phyloP scores from a whole-genome alignment of 2,888 invertebrate genomes.

The Sphaerophoria taeniata region DNA sequence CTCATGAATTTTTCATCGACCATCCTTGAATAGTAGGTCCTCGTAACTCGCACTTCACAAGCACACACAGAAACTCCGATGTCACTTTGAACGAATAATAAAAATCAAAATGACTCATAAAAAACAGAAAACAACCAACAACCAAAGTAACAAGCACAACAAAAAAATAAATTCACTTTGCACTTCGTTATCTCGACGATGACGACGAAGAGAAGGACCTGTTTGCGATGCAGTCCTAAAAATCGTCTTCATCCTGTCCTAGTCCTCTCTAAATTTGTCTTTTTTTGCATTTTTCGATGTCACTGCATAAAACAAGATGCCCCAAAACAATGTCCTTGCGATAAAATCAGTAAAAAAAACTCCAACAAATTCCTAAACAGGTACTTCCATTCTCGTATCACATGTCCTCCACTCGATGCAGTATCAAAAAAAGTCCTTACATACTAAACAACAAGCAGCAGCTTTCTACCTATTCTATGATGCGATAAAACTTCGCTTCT shows the following conservation, averaged over 20 bases:
- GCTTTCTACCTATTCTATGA: background rate
- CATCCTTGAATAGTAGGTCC: background rate
- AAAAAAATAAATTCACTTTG: constrained; percentile 58
- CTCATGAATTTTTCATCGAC: constrained; percentile 11
- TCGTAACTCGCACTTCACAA: background rate
- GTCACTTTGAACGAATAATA: constrained; percentile 45
- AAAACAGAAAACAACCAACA: background rate
- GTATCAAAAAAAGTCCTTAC: constrained; percentile 31
- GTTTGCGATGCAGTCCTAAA: constrained; percentile 41
- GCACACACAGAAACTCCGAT: background rate
- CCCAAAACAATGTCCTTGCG: background rate
- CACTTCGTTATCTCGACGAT: constrained; percentile 54
- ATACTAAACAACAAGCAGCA: constrained; percentile 21
- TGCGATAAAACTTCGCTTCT: background rate
- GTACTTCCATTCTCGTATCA: constrained; percentile 16
- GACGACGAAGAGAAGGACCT: background rate
- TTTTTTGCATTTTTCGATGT: background rate
- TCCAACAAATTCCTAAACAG: constrained; percentile 48
- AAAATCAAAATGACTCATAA: constrained; percentile 23
- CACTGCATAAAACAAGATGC: background rate
- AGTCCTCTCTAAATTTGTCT: background rate
- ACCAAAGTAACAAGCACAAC: constrained; percentile 2
- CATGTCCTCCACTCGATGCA: constrained; percentile 24
- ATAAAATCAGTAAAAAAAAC: constrained; percentile 51
- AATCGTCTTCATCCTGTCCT: background rate